A percentile compares a stretch with the other conserved stretches of the same genome.
Conservation (phyloP, 2,113 vertebrate genomes). For the Mohoua ochrocephala region DNA sequence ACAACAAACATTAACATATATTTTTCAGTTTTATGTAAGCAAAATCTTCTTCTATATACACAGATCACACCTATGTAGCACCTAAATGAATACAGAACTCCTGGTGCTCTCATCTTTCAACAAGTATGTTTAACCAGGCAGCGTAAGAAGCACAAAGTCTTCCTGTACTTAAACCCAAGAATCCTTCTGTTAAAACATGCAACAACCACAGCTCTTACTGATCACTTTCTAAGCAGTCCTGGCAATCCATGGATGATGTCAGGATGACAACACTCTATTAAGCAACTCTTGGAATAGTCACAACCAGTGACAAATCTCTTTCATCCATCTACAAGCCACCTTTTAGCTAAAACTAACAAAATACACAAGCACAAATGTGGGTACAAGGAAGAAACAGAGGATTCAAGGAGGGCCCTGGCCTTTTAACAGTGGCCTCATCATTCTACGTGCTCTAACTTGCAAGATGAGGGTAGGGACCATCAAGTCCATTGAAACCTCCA, state of each 20-base stretch:
- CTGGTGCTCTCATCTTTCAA: neutral
- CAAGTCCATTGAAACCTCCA: neutral
- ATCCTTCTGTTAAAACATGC: neutral
- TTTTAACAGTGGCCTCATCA: neutral
- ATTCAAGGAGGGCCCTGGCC: neutral
- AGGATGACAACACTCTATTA: neutral
- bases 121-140: neutral
- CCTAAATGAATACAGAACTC: neutral
- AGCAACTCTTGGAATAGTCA: neutral
- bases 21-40: neutral
- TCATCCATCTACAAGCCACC: neutral
- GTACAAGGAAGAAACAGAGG: neutral
- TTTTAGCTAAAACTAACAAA: neutral
- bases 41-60: neutral
- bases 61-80: neutral
- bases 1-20: neutral
- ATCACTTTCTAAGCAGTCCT: neutral
- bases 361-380: neutral
- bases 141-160: neutral
- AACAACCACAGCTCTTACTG: neutral
- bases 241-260: neutral
- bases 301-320: neutral
- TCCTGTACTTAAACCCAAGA: neutral
- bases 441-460: rapidly evolving
- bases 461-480: neutral